Base-by-base conservation (phyloP, 2,113 vertebrate genomes). In the Lates calcarifer region DNA sequence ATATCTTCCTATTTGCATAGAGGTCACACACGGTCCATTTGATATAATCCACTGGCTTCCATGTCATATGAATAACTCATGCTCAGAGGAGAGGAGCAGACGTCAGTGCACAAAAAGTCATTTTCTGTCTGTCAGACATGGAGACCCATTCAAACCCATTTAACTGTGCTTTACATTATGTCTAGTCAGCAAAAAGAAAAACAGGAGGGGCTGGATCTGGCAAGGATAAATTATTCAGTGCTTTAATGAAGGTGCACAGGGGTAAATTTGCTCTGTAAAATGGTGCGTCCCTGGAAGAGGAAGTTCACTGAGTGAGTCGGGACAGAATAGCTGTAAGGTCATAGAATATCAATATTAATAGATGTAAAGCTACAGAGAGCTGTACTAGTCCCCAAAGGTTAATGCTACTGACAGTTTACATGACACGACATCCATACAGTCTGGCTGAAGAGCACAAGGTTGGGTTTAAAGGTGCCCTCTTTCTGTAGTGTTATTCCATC, bases 331-430 rank as follows among this genome's bases (percentile, higher is more conserved):
- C 26, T 80, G 62, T 89, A 88, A 90, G 90, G 88, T 87, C 84
- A 75, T 14, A 63, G 61, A 75, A 87, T 89, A 93, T 93, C 89
- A 91, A 88, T 93, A 94, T 90, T 88, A 90, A 93, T 89, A 88
- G 88, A 89, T 73, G 72, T 82, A 76, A 81, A 82, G 78, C 77
- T 81, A 76, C 62, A 79, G n/a, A 79, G 78, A 86, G 81, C 70
- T 43, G 47, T 51, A 10, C 31, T 62, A 51, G 66, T 71, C 61
- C 71, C 82, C 43, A 55, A 78, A 88, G 82, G 83, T 90, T 84
- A 84, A 85, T 73, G 85, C 86, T 71, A 71, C 63, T 83, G 85
- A 84, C 82, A 77, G 78, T 86, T 85, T 78, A 80, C 72, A 78
- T 71, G 63, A 77, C 70, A 79, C 6, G 41, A 60, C 72, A 78